Evolutionary conservation across 2,888 invertebrate genomes (phyloP).

Genomic region (Schizotus pectinicornis): DNA sequence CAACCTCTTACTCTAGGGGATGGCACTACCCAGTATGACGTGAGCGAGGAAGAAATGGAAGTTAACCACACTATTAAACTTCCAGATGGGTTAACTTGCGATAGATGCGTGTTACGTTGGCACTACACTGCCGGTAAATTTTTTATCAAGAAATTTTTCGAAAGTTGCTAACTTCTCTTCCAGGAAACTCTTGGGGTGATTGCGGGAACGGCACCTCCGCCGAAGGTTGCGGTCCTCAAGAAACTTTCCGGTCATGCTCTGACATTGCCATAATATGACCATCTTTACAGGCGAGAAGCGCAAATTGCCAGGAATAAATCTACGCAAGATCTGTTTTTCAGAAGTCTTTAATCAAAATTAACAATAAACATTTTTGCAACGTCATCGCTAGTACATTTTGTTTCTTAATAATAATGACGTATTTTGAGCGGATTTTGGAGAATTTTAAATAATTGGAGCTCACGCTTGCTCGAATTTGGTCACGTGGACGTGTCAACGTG

Average conservation of each 20-base stretch:
- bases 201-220: conserved; percentile 46
- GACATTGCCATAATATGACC: conserved; percentile 47
- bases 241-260: conserved; percentile 52
- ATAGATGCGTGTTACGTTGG: conserved; percentile 61
- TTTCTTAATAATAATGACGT: too few relatives aligned
- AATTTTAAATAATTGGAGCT: too few relatives aligned
- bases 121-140: conserved; percentile 55
- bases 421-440: too few relatives aligned
- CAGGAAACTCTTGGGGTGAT: conserved; percentile 52
- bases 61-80: background rate
- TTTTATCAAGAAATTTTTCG: background rate
- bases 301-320: too few relatives aligned
- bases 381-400: too few relatives aligned
- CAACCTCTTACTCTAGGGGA: conserved; percentile 48
- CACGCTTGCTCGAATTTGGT: too few relatives aligned
- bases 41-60: conserved; percentile 30
- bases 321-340: too few relatives aligned
- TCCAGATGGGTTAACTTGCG: conserved; percentile 44
- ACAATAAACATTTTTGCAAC: too few relatives aligned
- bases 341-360: too few relatives aligned
- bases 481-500: too few relatives aligned
- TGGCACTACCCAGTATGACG: conserved; percentile 43
- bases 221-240: conserved; percentile 53
- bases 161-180: conserved; percentile 32
- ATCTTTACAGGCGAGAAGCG: too few relatives aligned